Base-by-base conservation (phyloP, 2,797 vertebrate species). In the Microchirus variegatus region DNA sequence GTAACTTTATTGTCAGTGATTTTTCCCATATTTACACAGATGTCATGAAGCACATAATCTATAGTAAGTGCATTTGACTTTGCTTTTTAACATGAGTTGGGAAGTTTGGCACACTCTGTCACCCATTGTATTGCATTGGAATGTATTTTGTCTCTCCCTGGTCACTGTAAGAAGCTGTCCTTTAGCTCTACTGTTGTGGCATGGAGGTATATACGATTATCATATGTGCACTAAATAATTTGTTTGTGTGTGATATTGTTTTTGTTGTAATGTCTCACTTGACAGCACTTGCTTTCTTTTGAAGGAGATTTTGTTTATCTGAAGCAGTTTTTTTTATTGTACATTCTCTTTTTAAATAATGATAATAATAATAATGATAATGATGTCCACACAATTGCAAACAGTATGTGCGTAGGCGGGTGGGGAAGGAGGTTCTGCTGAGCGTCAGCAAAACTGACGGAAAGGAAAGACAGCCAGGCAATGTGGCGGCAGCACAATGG, bases 101-200 rank as follows among this genome's bases (percentile, higher is more conserved):
- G 60, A 53, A 49, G 46, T 58, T 40, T 38, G 69, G 68, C 59
- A 19, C 62, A 63, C 22, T 73, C 67, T 59, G 48, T 79, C 16
- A 41, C 57, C 71, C 63, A 38, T 56, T 80, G 70, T 78, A 31
- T 82, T 70, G 86, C 77, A 88, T 93, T 91, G 93, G 91, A 94
- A 94, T 95, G 94, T 94, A 93, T 89, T 94, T 67, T 91, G 90
- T 90, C 83, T 85, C 66, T 42, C 90, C 91, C 87, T 87, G 88
- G 87, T 88, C 91, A 83, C 90, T 89, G 88, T 87, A 81, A 82
- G 86, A 91, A 55, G 89, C 92, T 91, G 84, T 94, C 92, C 86
- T 87, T 90, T 5, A 93, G 93, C 93, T 93, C 93, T 93, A 89
- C 90, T 89, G 82, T 91, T 90, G 59, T 80, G 77, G 72, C 64